Evolutionary conservation across 2,797 vertebrate species (phyloP).

Genomic region (Hyperoplus lanceolatus): DNA sequence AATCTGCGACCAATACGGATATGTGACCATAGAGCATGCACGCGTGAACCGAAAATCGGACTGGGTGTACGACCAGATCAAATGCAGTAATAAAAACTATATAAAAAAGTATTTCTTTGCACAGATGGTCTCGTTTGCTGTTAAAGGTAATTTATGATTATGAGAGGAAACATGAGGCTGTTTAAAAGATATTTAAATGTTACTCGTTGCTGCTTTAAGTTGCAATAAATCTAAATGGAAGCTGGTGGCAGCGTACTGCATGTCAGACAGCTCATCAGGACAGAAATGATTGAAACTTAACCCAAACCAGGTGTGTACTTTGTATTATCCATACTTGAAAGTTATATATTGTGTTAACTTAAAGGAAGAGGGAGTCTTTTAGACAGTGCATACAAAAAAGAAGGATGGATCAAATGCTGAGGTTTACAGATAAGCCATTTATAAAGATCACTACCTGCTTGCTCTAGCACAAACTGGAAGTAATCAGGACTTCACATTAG

Average conservation of each 20-base stretch:
- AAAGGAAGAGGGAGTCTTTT: slow-evolving; percentile 15
- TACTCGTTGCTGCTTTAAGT: no score
- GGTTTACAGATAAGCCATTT: slow-evolving; percentile 35
- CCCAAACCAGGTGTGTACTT: slow-evolving; percentile 33
- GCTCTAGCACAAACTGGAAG: slow-evolving; percentile 26
- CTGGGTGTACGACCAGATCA: no score
- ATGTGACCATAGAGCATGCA: no score
- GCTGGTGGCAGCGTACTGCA: background rate
- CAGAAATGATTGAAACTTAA: slow-evolving; percentile 21
- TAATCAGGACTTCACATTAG: slow-evolving; percentile 10
- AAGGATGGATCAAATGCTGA: slow-evolving; percentile 16
- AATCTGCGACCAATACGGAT: no score
- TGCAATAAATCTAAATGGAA: background rate
- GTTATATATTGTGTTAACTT: slow-evolving; percentile 1
- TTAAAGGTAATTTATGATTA: no score
- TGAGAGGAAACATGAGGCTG: no score
- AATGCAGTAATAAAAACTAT: no score
- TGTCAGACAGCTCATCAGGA: background rate
- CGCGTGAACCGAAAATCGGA: no score
- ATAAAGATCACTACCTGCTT: slow-evolving; percentile 45
- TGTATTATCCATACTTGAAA: slow-evolving; percentile 20
- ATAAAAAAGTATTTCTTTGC: no score
- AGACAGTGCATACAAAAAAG: background rate
- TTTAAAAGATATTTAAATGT: no score
- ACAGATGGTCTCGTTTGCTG: no score